Percentiles rank a stretch among this genome's conserved stretches.
Conservation (phyloP, 1,140 invertebrate species). For the Drosophila eugracilis region DNA sequence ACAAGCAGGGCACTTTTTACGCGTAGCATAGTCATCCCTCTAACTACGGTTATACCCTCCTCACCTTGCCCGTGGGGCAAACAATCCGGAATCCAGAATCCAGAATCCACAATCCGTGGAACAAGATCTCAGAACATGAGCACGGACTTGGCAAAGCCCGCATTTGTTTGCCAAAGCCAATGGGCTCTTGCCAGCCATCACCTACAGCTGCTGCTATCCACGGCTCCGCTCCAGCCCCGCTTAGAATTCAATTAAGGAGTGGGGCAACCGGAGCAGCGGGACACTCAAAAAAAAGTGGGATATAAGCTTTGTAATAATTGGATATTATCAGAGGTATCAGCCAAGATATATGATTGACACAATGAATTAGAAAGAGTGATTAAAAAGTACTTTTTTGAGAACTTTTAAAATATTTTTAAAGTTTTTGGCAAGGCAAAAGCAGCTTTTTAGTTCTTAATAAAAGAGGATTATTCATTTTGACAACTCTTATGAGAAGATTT, state of each 20-base stretch:
- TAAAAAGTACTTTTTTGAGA: too few species aligned
- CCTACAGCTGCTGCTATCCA: slow-evolving; percentile 36
- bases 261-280: background rate
- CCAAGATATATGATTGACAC: too few species aligned
- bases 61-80: slow-evolving; percentile 35
- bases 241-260: slow-evolving; percentile 69
- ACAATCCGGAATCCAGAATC: slow-evolving; percentile 31
- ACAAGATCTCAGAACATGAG: slow-evolving; percentile 51
- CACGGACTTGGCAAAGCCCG: slow-evolving; percentile 48
- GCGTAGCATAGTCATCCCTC: slow-evolving; percentile 28
- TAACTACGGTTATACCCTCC: slow-evolving; percentile 2
- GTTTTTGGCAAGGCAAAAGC: too few species aligned
- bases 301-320: background rate
- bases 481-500: too few species aligned
- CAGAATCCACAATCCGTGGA: slow-evolving; percentile 9
- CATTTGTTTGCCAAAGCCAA: slow-evolving; percentile 67
- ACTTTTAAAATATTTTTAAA: too few species aligned
- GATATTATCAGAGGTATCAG: too few species aligned
- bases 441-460: too few species aligned
- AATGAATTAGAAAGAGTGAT: too few species aligned
- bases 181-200: slow-evolving; percentile 39
- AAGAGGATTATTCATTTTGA: too few species aligned
- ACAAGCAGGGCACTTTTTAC: slow-evolving; percentile 54
- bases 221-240: slow-evolving; percentile 42
- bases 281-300: slow-evolving; percentile 17